phyloP scores from a whole-genome alignment of 2,888 invertebrate species.

The Diaprepes abbreviatus region DNA sequence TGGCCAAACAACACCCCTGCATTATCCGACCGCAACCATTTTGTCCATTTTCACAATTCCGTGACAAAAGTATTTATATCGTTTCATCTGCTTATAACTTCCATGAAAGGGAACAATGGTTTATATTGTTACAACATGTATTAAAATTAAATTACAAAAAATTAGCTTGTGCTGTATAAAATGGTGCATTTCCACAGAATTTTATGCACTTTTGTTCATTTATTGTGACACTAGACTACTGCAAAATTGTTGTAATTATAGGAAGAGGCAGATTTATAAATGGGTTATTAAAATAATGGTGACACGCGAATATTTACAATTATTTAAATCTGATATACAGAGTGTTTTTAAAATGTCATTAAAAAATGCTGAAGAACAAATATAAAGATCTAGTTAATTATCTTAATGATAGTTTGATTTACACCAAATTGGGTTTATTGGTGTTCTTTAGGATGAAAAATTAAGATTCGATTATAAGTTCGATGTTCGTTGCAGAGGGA shows the following conservation, averaged over 20 bases:
- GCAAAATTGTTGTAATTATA: constrained; percentile 31
- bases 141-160: constrained; percentile 39
- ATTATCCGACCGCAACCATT: constrained; percentile 12
- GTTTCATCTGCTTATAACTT: constrained; percentile 33
- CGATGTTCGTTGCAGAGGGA: too few species aligned
- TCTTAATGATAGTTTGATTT: too few species aligned
- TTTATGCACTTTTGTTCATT: constrained; percentile 29
- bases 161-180: constrained; percentile 20
- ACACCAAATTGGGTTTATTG: too few species aligned
- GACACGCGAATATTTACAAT: constrained; percentile 37
- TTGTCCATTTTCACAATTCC: constrained; percentile 8
- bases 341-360: too few species aligned
- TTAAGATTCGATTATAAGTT: too few species aligned
- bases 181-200: constrained; percentile 40
- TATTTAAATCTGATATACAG: too few species aligned
- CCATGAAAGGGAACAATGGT: constrained; percentile 37
- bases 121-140: constrained; percentile 31
- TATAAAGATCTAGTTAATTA: too few species aligned
- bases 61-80: constrained; percentile 30
- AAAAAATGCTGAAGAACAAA: too few species aligned
- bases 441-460: too few species aligned
- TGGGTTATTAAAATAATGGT: constrained; percentile 13
- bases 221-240: constrained; percentile 23
- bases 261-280: constrained; percentile 31
- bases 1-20: not conserved